Base-by-base conservation (phyloP, 2,113 vertebrate species). In the Carassius gibelio region DNA sequence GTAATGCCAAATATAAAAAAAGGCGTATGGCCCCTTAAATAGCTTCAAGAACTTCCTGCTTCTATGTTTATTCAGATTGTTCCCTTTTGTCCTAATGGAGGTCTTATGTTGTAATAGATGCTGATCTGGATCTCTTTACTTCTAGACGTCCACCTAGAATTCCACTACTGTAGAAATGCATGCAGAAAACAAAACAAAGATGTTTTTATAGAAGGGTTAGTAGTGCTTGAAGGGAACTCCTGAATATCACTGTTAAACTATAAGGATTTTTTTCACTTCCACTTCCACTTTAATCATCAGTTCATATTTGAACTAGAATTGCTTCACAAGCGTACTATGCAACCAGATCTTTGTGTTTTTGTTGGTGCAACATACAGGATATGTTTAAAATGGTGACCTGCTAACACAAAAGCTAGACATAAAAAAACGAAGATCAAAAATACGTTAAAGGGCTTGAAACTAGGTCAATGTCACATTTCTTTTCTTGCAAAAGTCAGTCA, bases 321-420 rank as follows among this genome's bases (percentile, higher is more conserved):
- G 30, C 15, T 3, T 34, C 5, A 5, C 5, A 42, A 64, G 26
- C 7, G 50, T 50, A 26, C 14, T 8, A 50, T 50, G 48, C 74
- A 23, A 19, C 21, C 21, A 59, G 36, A 80, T 61, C 36, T 45
- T 36, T 50, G 74, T 34, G 50, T 61, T 62, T 62, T 13, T 23
- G 4, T 42, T 23, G 23, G 42, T 14, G 13, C 2, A 79, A 34
- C 52, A 62, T 77, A 34, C 50, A 34, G 57, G 57, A 62, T 62
- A 61, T 79, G 52, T 57, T 79, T 87, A 80, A 62, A 86, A 50
- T 50, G 48, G 23, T 84, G 36, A 62, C 62, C 38, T 82, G n/a
- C 38, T 17, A 79, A 64, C 23, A 69, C 4, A 48, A 66, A 17
- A 19, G 13, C 36, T 19, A 26, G 36, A 38, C 10, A 17, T 81